Evolutionary conservation across 2,888 invertebrate genomes (phyloP), one percentile per base, ranked within the genome.

Genomic region (Muschampia plurimacula): DNA sequence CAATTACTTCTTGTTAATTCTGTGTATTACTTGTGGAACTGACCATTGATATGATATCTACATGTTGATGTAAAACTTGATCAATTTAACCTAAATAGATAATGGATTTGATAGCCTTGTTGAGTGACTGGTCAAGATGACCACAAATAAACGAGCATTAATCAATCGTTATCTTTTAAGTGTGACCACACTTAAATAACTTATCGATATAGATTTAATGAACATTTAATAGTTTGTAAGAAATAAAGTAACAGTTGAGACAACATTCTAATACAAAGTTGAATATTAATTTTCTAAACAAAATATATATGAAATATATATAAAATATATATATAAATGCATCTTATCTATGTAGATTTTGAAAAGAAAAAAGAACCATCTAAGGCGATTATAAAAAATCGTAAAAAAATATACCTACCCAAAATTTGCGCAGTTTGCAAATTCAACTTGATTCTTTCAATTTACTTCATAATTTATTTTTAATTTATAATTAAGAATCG

Each of bases 21-120:
- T 49, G 15, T 49, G 4, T 49, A 7, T 49, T 52, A 15, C 15
- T 52, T 10, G 55, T 55, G 22, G 15, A 15, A 55, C 28, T 12
- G 59, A n/a, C 44, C 39, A 60, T 62, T 49, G n/a, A 39, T 62
- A 22, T 9, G 8, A 9, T 41, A 41, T 6, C 9, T 41, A 28
- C 15, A 41, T 52, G 15, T 15, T 60, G 62, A 32, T 32, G 32
- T 32, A 32, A 55, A 62, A 66, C 62, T 72, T 67, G 36, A 62
- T 67, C 67, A 67, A 62, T 55, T 62, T 67, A 72, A 72, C 72
- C 72, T 63, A 72, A 62, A 72, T 72, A 72, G 72, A 72, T 72
- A 72, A 44, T 36, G 15, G n/a, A 41, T 62, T 39, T 55, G 72
- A 67, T 62, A 60, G 62, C 67, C 55, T 71, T 67, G 67, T 72